Evolutionary conservation across 2,113 vertebrate species (phyloP).

Genomic region (Mungos mungo): DNA sequence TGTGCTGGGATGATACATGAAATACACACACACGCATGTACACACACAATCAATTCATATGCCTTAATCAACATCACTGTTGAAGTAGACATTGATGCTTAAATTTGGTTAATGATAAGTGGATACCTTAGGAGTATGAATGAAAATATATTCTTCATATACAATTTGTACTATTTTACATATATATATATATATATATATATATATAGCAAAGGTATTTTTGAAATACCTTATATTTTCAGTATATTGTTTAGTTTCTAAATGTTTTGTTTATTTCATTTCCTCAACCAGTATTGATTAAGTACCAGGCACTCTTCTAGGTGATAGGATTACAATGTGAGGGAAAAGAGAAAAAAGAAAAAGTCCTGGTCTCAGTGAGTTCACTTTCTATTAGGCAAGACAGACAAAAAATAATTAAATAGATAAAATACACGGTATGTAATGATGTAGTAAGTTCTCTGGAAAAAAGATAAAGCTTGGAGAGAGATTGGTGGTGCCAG

Average conservation of each 20-base stretch:
- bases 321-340: background rate
- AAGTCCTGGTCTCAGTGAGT: background rate
- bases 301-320: background rate
- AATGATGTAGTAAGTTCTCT: background rate
- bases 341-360: background rate
- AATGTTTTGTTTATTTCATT: background rate
- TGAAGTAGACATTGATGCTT: background rate
- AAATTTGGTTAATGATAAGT: background rate
- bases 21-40: background rate
- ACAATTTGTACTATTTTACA: background rate
- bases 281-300: background rate
- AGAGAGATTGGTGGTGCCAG: background rate
- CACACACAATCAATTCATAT: background rate
- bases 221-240: background rate
- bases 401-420: background rate
- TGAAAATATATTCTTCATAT: background rate
- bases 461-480: background rate
- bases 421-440: background rate
- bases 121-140: background rate
- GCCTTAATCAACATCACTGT: background rate
- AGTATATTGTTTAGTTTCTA: background rate
- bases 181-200: background rate
- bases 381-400: background rate
- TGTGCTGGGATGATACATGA: background rate
- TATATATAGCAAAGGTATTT: background rate